Base-by-base conservation (phyloP, 2,888 invertebrate genomes). In the Onchidella celtica region DNA sequence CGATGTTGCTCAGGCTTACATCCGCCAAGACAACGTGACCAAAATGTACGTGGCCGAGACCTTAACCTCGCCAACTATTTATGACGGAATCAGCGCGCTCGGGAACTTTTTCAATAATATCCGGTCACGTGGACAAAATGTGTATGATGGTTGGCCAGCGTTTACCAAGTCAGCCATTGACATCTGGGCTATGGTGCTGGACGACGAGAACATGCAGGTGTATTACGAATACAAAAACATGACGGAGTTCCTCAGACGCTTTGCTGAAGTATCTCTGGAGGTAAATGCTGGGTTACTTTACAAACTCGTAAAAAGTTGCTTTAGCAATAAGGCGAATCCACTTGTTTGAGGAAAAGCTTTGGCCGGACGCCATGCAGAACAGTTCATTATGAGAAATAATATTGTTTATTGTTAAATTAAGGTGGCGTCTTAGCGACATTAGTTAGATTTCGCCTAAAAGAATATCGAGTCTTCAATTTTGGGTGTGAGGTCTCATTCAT, bases 51-150 rank as follows among this genome's bases (percentile, higher is more conserved):
- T 89, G 4, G 88, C 89, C 0, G 74, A 83, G n/a, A 77, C 63
- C 0, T 79, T 88, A 57, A 79, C 86, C 11, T 86, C 87, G 17
- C 82, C 83, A 3, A 61, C 83, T 17, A 84, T 88, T 17, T 80
- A 84, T 59, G 76, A 83, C 36, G 84, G 85, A 11, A 83, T 87
- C 27, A 84, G 81, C 14, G 75, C 77, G 17, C 59, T 88, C 21
- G 79, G 85, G 40, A 79, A 84, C 34, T 88, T 89, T 79, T 89
- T 89, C 66, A 84, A 83, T 63, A 89, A 89, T 38, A 63, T 90
- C 3, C 77, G 88, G 63, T 85, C 87, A n/a, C 86, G 90, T 55
- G 89, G 89, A 4, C 88, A 87, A 21, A 83, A 83, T 34, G 78
- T 90, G 1, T 86, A 79, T 74, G 89, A 89, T 77, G 85, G 79